Evolutionary conservation across 2,888 invertebrate species (phyloP), one percentile per base, ranked within the genome.

Genomic region (Nysson spinosus): DNA sequence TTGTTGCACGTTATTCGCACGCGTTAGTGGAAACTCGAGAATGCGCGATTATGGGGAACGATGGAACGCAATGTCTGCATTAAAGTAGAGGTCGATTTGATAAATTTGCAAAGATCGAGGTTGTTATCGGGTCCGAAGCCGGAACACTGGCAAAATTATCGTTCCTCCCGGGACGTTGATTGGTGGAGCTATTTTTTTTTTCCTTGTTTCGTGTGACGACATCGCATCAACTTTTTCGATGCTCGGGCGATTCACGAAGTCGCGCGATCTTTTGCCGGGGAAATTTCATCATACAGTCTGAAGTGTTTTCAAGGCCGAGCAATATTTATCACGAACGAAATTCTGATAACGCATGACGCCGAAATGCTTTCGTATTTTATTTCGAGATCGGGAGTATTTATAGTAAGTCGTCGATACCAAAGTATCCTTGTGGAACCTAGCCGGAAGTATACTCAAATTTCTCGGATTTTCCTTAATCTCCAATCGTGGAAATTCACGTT

Each of bases 251-350:
- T 42, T 11, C n/a, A 34, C 19, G 22, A 42, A 32, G 32, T 35
- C 34, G 34, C 42, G n/a, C 39, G 28, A 46, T 40, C 32, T 44
- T 56, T 26, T n/a, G 37, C 16, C 56, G 12, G 9, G 14, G 52
- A 58, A 26, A 30, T 64, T 64, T 64, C 58, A 37, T 60, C 58
- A 60, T 9, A n/a, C 30, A 12, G 43, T 40, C 43, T 32, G 37
- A 22, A 52, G 12, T 22, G 17, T n/a, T 46, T 7, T 17, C 58
- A 39, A 51, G 52, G 58, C 39, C 20, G 47, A 28, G 28, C 14
- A 26, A 22, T 34, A 44, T 49, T 47, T 52, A 52, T 64, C 58
- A 32, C 11, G 37, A 11, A 26, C 14, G 37, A 52, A 40, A 28
- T 22, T 46, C 26, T 16, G 63, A 63, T 63, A 63, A 51, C 20